Evolutionary conservation across 2,888 invertebrate genomes (phyloP).

Genomic region (Hecatera dysodea): DNA sequence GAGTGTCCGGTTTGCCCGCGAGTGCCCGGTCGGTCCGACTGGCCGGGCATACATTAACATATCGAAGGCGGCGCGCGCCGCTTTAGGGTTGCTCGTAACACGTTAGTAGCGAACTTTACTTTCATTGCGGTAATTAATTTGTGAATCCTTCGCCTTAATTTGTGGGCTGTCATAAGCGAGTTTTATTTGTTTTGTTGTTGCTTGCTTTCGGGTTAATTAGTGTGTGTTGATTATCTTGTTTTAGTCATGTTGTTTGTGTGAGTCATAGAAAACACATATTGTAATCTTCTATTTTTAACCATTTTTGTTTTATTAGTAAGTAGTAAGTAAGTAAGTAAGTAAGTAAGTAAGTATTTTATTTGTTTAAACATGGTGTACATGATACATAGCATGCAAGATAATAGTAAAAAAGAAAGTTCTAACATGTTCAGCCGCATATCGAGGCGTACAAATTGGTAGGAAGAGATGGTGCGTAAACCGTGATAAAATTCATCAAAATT

Average conservation of each 20-base stretch:
- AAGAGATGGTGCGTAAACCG: no score
- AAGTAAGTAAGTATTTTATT: no score
- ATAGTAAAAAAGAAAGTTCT: no score
- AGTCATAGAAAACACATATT: neutral
- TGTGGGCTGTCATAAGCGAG: slow-evolving; percentile 53
- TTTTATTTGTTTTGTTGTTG: slow-evolving; percentile 56
- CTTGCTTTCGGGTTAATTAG: slow-evolving; percentile 38
- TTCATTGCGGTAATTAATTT: slow-evolving; percentile 79
- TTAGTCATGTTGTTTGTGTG: neutral
- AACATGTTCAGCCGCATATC: no score
- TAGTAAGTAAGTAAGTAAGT: no score
- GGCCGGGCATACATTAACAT: slow-evolving; percentile 66
- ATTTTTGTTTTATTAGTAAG: no score
- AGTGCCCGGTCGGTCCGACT: slow-evolving; percentile 19
- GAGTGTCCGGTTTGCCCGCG: slow-evolving; percentile 10
- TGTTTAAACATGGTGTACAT: no score
- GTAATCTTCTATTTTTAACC: neutral
- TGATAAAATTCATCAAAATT: no score
- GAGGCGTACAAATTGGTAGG: no score
- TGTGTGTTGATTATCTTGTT: slow-evolving; percentile 31
- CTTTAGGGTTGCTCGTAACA: slow-evolving; percentile 71
- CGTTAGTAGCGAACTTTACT: slow-evolving; percentile 76
- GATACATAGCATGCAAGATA: no score
- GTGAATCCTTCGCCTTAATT: slow-evolving; percentile 70
- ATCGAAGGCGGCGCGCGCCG: slow-evolving; percentile 66